phyloP scores from a whole-genome alignment of 2,888 invertebrate species.

The Campaea margaritaria region DNA sequence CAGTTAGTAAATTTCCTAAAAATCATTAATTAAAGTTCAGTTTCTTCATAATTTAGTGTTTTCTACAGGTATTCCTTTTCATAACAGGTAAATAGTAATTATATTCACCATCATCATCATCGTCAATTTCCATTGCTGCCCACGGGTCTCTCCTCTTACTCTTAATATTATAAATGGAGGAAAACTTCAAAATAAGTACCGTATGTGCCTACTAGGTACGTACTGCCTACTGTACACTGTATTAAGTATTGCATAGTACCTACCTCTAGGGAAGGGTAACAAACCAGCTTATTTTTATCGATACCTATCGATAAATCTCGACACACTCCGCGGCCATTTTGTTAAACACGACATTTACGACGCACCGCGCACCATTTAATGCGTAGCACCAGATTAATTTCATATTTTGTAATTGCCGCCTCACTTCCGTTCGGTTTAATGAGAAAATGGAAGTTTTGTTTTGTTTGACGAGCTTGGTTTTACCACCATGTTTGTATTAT shows the following conservation, averaged over 20 bases:
- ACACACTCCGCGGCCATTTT: conserved; percentile 55
- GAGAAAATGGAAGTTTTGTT: conserved; percentile 61
- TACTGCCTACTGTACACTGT: too few species aligned
- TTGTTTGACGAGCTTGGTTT: conserved; percentile 44
- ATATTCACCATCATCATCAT: too few species aligned
- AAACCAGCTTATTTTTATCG: conserved; percentile 36
- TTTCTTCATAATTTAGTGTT: too few species aligned
- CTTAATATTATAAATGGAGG: too few species aligned
- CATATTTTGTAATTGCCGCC: conserved; percentile 71
- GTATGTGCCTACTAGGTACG: neutral
- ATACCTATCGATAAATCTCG: conserved; percentile 45
- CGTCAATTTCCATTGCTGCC: too few species aligned
- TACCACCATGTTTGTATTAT: conserved; percentile 32
- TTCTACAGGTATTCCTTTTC: too few species aligned
- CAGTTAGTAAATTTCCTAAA: too few species aligned
- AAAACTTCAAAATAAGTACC: too few species aligned
- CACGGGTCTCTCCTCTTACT: too few species aligned
- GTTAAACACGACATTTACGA: conserved; percentile 65
- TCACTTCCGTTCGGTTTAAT: conserved; percentile 65
- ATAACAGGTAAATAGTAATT: too few species aligned
- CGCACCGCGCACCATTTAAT: conserved; percentile 51
- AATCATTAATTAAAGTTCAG: too few species aligned
- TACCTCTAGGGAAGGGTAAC: neutral
- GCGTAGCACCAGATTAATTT: conserved; percentile 60
- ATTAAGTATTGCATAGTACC: too few species aligned